Base-by-base conservation (phyloP, 1,140 invertebrate species). In the Pantala flavescens region DNA sequence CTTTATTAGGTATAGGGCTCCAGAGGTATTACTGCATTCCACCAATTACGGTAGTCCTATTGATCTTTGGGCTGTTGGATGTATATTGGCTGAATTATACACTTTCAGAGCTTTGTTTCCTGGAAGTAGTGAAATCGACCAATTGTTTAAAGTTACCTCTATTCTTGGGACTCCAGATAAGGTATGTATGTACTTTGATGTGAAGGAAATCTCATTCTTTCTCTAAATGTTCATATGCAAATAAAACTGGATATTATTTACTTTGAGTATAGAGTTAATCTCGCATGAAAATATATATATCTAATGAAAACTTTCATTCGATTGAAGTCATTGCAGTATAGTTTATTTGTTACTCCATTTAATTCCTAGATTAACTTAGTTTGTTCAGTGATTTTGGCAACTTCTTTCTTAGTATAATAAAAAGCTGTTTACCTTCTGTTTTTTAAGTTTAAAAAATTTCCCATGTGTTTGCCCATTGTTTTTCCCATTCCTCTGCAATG, bases 1-100 rank as follows among this genome's bases (percentile, higher is more conserved):
- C 55, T 75, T 74, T 76, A 78, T 77, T 75, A 90, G 89, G 87
- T 98, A 98, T 80, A 85, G 96, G 78, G 96, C 96, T 5, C 96
- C 96, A 0, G 97, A 98, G 85, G 96, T 99, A 7, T 84, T 99
- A 21, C 85, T 99, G 11, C 93, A 97, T 79, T 98, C 97, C 0
- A 97, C 95, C 0, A 92, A 88, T 71, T 99, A 99, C 84, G 97
- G 91, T 78, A 97, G 95, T 74, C 95, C 98, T 0, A 98, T 99
- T 76, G 98, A 99, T 83, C 89, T 99, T 75, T 99, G 97, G 97
- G 98, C 98, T 0, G 89, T 94, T 49, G 96, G 97, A 10, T 99
- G 97, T 80, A 99, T 99, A 75, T 95, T 98, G 88, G 94, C 97
- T 3, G 98, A 99, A 84, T 84, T 99, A 14, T 99, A 99, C 81